Evolutionary conservation across 2,113 vertebrate species (phyloP).

Genomic region (Podocnemis expansa): DNA sequence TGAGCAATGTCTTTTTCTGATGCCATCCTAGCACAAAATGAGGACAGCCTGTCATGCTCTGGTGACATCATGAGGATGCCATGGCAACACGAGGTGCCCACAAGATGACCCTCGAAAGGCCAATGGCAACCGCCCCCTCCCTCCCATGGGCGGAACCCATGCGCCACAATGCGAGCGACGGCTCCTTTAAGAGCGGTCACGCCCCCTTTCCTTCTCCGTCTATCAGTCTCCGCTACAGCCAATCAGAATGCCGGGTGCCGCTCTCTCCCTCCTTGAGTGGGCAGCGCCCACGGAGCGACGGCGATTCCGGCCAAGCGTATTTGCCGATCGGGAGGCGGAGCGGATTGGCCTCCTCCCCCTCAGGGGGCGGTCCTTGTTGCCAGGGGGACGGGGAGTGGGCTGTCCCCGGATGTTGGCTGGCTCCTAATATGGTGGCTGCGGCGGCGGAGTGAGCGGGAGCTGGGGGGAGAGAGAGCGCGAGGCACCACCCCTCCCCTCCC

Average conservation of each 20-base stretch:
- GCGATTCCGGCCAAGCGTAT: not conserved
- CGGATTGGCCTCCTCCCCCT: not conserved
- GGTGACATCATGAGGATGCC: not conserved
- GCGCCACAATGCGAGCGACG: not conserved
- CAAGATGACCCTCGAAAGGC: not conserved
- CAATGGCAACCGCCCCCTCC: not conserved
- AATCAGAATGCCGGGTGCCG: rapidly evolving
- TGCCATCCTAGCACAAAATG: not conserved
- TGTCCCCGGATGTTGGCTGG: conserved; percentile 15
- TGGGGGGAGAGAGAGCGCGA: not conserved
- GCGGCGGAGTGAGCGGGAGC: not conserved
- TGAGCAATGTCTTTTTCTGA: not conserved
- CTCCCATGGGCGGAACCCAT: not conserved
- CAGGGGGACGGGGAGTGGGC: not conserved
- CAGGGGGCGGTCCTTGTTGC: not conserved
- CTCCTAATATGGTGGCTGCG: conserved; percentile 1
- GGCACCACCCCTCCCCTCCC: not conserved
- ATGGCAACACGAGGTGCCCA: not conserved
- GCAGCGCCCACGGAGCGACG: not conserved
- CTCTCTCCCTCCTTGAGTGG: too few relatives aligned
- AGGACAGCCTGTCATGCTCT: not conserved
- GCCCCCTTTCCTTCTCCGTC: not conserved
- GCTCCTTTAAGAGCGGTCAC: not conserved
- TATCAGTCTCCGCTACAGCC: rapidly evolving
- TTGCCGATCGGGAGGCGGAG: not conserved